Base-by-base conservation (phyloP, 2,113 vertebrate species). In the Sus scrofa region DNA sequence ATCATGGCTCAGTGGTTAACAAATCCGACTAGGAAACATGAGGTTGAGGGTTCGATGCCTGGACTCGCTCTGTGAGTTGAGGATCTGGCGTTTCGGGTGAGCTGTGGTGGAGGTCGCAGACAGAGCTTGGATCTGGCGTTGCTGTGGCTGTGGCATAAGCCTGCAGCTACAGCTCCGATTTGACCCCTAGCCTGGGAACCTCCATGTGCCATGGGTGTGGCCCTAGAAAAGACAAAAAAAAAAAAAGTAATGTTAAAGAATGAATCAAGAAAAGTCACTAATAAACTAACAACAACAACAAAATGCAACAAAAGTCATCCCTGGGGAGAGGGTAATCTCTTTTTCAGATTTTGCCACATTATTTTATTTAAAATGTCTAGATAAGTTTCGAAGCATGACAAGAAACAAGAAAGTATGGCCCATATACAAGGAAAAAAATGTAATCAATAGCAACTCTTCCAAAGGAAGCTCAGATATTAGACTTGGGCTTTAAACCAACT, bases 361-460 rank as follows among this genome's bases (percentile, higher is more conserved):
- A 39, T n/a, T 54, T 96, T 84, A 89, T 71, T 84, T 79, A 32
- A 84, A 84, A 71, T 93, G 54, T 89, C 39, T 19, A 93, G 12
- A 24, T 44, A 78, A 18, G 34, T 56, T 73, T 56, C 34, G 52
- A 95, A 65, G 0, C 44, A 86, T n/a, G 12, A 67, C 81, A 92
- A 81, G 15, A 87, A 91, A 65, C 24, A 65, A 34, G 16, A 81
- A 65, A 22, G 1, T 86, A 58, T 74, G 44, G 6, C n/a, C 37
- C 24, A 65, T 34, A 91, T 68, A 50, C 3, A 37, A 32, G 58
- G 20, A 8, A 1, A 16, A 50, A 73, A 44, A 50, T 50, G 22
- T 24, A 78, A n/a, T 71, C 26, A 50, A 37, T 62, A 78, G 60
- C 75, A 85, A 52, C 52, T 37, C 6, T 91, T 70, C 4, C 39